phyloP scores from a whole-genome alignment of 92 coral and sea anemone genomes.

The Paramuricea clavata region DNA sequence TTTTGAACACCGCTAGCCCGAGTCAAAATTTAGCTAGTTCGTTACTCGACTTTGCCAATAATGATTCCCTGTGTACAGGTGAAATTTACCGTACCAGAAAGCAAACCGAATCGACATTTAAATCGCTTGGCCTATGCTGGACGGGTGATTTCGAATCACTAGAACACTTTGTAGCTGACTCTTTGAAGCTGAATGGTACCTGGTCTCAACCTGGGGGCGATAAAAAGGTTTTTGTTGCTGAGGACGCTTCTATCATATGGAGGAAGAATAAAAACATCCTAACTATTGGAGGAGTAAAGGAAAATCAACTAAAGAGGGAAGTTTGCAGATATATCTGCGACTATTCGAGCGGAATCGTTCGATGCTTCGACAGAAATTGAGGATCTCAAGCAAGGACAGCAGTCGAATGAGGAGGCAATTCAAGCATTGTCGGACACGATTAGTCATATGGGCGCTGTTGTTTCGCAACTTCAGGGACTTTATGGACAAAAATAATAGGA shows the following conservation, averaged over 20 bases:
- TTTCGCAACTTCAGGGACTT: neutral
- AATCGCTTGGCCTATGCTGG: conserved; percentile 15
- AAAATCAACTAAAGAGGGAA: conserved; percentile 1
- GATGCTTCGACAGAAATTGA: neutral
- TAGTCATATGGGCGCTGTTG: neutral
- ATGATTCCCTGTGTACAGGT: neutral
- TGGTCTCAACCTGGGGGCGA: conserved; percentile 42
- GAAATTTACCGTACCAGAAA: neutral
- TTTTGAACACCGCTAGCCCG: neutral
- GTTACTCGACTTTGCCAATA: neutral
- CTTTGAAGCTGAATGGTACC: neutral
- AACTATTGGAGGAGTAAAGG: conserved; percentile 4
- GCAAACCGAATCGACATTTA: neutral
- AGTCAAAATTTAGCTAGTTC: conserved; percentile 2
- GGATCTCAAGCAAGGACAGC: neutral
- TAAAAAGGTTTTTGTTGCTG: conserved; percentile 10
- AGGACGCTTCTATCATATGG: neutral
- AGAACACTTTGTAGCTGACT: neutral
- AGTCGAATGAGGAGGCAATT: neutral
- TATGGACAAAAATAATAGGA: neutral
- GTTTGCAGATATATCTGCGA: neutral
- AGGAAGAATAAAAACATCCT: conserved; percentile 17
- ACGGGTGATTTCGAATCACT: conserved; percentile 20
- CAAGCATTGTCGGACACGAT: neutral
- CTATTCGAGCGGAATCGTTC: neutral